Conservation (phyloP, 2,113 vertebrate species). For the Hylia prasina region DNA sequence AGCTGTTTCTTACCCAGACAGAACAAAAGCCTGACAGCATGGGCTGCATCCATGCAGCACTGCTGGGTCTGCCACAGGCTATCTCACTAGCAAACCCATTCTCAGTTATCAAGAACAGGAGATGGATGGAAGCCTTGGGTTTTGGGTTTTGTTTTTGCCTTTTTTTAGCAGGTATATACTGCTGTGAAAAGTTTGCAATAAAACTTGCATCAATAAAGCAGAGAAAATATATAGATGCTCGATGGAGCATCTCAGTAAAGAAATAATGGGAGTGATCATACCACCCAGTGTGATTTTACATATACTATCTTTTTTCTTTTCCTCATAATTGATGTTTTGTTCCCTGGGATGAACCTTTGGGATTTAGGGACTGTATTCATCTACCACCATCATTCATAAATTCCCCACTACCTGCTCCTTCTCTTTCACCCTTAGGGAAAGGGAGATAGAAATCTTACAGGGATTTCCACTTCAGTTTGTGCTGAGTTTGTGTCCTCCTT, state of each 20-base stretch:
- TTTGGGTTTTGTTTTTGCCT: fast-evolving
- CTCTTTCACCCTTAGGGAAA: background rate
- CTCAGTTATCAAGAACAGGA: background rate
- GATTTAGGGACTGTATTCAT: background rate
- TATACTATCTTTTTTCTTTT: background rate
- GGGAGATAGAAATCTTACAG: background rate
- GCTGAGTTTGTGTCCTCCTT: background rate
- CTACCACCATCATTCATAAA: background rate
- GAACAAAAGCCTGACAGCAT: background rate
- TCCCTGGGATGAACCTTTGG: background rate
- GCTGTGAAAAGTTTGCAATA: background rate
- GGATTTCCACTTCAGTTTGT: background rate
- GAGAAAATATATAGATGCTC: background rate
- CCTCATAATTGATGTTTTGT: background rate
- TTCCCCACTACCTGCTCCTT: background rate
- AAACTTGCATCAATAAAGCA: background rate
- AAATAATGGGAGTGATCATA: background rate
- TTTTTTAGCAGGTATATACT: background rate
- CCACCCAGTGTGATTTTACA: background rate
- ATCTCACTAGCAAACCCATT: background rate
- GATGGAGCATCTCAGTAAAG: fast-evolving
- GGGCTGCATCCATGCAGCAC: background rate
- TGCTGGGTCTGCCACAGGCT: background rate
- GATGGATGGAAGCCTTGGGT: background rate
- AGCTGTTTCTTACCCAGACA: background rate